These are phyloP conservation scores for Coreius guichenoti DNA, from an alignment of 2,797 vertebrate species.

Conservation along the genomic window DNA sequence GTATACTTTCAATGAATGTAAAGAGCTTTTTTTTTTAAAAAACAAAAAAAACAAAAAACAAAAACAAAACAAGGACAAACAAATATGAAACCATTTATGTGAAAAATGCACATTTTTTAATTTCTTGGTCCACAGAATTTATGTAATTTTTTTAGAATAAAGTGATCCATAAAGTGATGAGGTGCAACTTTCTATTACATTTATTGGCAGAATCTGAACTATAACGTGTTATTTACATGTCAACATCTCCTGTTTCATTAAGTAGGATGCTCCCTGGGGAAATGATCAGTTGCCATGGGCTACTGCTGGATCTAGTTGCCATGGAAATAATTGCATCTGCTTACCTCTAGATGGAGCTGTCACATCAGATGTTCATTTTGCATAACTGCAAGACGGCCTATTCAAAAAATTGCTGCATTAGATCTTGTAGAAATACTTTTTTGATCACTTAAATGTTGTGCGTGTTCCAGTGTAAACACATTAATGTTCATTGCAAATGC, in stretches of 20 bases:
- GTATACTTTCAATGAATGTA: not conserved
- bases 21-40: not conserved
- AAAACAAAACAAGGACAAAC: not conserved
- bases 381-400: not conserved
- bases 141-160: not conserved
- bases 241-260: slow-evolving; percentile 58
- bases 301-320: slow-evolving; percentile 74
- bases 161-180: not conserved
- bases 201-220: not conserved
- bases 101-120: not conserved
- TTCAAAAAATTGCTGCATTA: not conserved
- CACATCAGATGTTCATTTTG: slow-evolving; percentile 39
- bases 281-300: slow-evolving; percentile 72
- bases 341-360: slow-evolving; percentile 77
- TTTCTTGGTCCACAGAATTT: not conserved
- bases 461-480: not conserved
- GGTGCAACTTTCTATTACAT: not conserved
- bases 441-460: not conserved
- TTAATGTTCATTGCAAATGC: slow-evolving; percentile 1
- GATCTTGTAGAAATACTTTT: not conserved
- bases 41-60: no score
- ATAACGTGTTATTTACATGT: not conserved
- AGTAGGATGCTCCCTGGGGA: slow-evolving; percentile 55
- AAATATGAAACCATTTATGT: not conserved
- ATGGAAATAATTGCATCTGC: slow-evolving; percentile 72